phyloP scores from a whole-genome alignment of 2,797 vertebrate species.

The Macroramphosus scolopax region DNA sequence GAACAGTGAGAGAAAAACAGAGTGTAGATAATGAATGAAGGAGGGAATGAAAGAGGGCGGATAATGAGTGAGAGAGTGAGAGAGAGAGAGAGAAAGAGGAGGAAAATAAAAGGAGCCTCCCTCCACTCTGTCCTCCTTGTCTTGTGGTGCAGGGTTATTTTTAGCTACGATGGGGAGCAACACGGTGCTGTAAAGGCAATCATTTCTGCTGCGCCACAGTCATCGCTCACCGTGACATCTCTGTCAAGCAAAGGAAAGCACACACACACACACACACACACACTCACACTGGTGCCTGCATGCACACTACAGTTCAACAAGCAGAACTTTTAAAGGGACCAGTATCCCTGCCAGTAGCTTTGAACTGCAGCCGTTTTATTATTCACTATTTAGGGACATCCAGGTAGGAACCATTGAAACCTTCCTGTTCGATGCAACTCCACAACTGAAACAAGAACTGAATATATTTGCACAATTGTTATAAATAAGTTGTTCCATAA shows the following conservation, averaged over 20 bases:
- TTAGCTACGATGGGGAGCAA: constrained; percentile 71
- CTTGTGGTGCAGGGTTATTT: constrained; percentile 74
- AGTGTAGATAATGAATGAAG: constrained; percentile 56
- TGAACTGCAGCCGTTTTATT: no score
- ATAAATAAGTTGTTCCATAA: no score
- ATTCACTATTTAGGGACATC: no score
- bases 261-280: constrained; percentile 14
- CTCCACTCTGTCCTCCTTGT: constrained; percentile 53
- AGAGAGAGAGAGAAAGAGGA: constrained; percentile 37
- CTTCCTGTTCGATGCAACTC: no score
- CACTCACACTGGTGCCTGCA: constrained; percentile 5
- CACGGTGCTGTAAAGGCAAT: constrained; percentile 73
- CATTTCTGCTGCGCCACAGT: constrained; percentile 63
- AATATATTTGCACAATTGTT: no score
- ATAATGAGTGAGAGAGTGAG: constrained; percentile 36
- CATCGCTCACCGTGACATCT: constrained; percentile 63
- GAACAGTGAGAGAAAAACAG: not conserved
- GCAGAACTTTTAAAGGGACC: constrained; percentile 6
- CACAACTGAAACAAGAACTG: no score
- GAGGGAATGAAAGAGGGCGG: constrained; percentile 33
- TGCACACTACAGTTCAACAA: no score
- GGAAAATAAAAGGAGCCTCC: constrained; percentile 22
- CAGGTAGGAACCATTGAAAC: no score
- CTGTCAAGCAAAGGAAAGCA: constrained; percentile 45
- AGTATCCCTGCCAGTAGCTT: constrained; percentile 9